A percentile compares a stretch with the other conserved stretches of the same genome.
These are phyloP conservation scores for Clarias pachynema DNA, from an alignment of 2,797 vertebrate species.

Conservation along the genomic window DNA sequence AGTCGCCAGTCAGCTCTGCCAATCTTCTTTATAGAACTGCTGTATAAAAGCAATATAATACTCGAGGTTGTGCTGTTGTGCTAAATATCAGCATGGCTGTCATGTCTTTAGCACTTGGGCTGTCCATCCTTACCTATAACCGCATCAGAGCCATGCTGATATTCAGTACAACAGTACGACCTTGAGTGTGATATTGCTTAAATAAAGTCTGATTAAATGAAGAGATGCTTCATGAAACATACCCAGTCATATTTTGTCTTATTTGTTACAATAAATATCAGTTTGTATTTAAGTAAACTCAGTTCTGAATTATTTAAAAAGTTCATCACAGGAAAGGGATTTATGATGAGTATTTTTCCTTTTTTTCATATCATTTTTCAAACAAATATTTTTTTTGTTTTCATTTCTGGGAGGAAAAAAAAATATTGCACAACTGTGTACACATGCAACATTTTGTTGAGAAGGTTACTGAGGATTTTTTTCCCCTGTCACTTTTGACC, in stretches of 20 bases:
- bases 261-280: slow-evolving; percentile 9
- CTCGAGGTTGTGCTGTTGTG: too few relatives aligned
- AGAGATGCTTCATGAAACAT: not conserved
- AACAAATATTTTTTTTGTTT: not conserved
- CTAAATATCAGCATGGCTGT: too few relatives aligned
- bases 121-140: too few relatives aligned
- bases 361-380: not conserved
- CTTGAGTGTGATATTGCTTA: too few relatives aligned
- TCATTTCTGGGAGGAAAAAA: not conserved
- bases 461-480: too few relatives aligned
- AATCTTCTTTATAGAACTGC: too few relatives aligned
- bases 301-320: too few relatives aligned
- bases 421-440: not conserved
- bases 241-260: not conserved
- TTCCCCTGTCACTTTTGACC: not conserved
- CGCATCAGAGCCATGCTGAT: too few relatives aligned
- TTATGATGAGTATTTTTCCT: not conserved
- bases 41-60: too few relatives aligned
- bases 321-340: not conserved
- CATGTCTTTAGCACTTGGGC: too few relatives aligned
- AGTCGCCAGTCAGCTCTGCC: too few relatives aligned
- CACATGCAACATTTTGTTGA: not conserved
- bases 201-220: not conserved
- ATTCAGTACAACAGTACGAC: too few relatives aligned
- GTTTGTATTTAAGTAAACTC: not conserved